phyloP scores from a whole-genome alignment of 2,113 vertebrate species.

The Daubentonia madagascariensis region DNA sequence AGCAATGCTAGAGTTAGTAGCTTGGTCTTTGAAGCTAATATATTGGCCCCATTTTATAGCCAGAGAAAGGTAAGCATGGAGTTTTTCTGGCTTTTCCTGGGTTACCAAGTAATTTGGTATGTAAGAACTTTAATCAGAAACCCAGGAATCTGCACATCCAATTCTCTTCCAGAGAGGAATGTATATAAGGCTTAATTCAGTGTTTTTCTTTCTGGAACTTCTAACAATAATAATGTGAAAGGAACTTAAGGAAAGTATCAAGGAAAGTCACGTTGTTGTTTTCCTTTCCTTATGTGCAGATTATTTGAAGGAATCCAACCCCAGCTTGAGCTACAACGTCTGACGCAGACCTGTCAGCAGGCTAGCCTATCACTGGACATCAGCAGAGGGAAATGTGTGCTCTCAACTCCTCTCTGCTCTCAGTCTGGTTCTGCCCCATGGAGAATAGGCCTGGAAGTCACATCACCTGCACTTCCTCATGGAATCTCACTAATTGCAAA shows the following conservation, averaged over 20 bases:
- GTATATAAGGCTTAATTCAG: constrained; percentile 38
- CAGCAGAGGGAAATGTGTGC: constrained; percentile 59
- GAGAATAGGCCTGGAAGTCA: constrained; percentile 48
- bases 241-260: constrained; percentile 69
- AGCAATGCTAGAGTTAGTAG: neutral
- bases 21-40: neutral
- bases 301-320: constrained; percentile 68
- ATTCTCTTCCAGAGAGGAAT: constrained; percentile 45
- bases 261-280: constrained; percentile 72
- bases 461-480: constrained; percentile 78
- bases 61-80: neutral
- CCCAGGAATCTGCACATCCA: neutral
- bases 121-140: constrained; percentile 12
- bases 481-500: constrained; percentile 73
- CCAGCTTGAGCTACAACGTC: constrained; percentile 53
- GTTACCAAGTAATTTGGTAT: neutral
- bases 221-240: constrained; percentile 69
- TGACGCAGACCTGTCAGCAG: constrained; percentile 54
- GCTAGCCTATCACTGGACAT: constrained; percentile 15
- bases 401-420: constrained; percentile 72
- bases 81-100: neutral
- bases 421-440: constrained; percentile 50
- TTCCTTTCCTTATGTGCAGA: constrained; percentile 53
- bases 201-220: constrained; percentile 71
- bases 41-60: neutral